Base-by-base conservation (phyloP, 2,113 vertebrate genomes). In the Gobius niger region DNA sequence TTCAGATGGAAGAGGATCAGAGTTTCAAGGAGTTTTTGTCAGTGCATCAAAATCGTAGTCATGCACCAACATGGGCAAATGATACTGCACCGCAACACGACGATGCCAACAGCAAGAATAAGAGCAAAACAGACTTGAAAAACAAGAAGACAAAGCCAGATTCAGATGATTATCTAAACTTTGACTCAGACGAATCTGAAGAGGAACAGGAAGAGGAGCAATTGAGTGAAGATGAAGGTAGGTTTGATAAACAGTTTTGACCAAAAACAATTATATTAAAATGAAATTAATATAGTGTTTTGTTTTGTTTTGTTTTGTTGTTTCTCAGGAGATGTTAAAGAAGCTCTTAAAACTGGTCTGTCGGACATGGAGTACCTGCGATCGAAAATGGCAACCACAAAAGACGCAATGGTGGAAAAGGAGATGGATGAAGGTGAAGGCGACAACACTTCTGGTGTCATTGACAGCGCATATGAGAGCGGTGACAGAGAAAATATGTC, bases 301-400 rank as follows among this genome's bases (percentile, higher is more conserved):
- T 6, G 9, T 54, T 65, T 15, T 68, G 73, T n/a, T n/a, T n/a
- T 50, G 6, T 54, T 19, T 11, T 6, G 9, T 54, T 65, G 73
- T 11, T 19, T 87, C 72, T 24, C 71, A 93, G 92, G 53, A 78
- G 9, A 75, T 40, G 40, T 70, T 14, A 92, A 90, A 74, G 81
- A 89, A 71, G 92, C 92, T 18, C 68, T 91, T 18, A 91, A 91
- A 82, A 88, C 90, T 67, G 90, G 79, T 6, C 85, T 99, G 50
- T 98, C 96, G 0, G 98, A 99, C 81, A 96, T 98, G 96, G 97
- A 98, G 4, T 99, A 99, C 85, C 91, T 98, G 80, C 95, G 92
- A 47, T 96, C 95, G 19, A 99, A 99, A 84, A 80, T 96, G 80
- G 94, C 95, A 73, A 69, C 57, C 67, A 86, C 76, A 41, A 64